These are phyloP conservation scores for Drosophila ficusphila DNA, from an alignment of 1,140 invertebrate genomes.

Conservation along the genomic window DNA sequence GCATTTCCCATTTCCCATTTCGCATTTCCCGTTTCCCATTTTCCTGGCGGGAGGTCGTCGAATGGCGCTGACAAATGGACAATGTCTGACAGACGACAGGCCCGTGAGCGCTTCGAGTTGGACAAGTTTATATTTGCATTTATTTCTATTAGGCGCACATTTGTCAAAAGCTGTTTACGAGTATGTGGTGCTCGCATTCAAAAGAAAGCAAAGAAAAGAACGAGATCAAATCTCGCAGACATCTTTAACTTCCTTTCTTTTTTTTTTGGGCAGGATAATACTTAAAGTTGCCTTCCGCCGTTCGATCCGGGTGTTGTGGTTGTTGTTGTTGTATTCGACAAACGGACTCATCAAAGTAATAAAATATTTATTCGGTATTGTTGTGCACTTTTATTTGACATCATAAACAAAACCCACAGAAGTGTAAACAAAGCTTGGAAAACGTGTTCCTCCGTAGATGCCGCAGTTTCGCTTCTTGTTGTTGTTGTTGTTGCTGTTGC, in stretches of 20 bases:
- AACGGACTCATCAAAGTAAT: slow-evolving; percentile 69
- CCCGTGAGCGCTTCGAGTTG: slow-evolving; percentile 66
- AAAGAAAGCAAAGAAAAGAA: slow-evolving; percentile 1
- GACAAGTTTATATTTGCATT: slow-evolving; percentile 83
- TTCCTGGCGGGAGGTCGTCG: slow-evolving; percentile 24
- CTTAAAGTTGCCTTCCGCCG: slow-evolving; percentile 37
- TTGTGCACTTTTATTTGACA: slow-evolving; percentile 82
- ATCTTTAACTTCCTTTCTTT: slow-evolving; percentile 21
- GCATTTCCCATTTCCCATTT: not conserved
- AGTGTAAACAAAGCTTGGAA: slow-evolving; percentile 77
- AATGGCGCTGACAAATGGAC: slow-evolving; percentile 75
- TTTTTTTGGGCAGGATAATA: slow-evolving; percentile 1
- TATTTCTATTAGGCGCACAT: slow-evolving; percentile 82
- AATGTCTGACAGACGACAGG: slow-evolving; percentile 72
- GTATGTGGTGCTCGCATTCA: slow-evolving; percentile 37
- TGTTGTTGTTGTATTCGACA: slow-evolving; percentile 28
- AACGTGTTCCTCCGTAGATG: slow-evolving; percentile 20
- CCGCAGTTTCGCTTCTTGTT: too few relatives aligned
- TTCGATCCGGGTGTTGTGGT: slow-evolving; percentile 18
- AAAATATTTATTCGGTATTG: slow-evolving; percentile 82
- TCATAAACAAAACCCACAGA: slow-evolving; percentile 83
- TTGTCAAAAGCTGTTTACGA: slow-evolving; percentile 80
- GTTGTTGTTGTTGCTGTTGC: slow-evolving; percentile 4
- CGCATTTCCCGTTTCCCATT: not conserved
- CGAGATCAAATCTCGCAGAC: slow-evolving; percentile 57